Evolutionary conservation across 2,113 vertebrate genomes (phyloP).

Genomic region (Strix uralensis): DNA sequence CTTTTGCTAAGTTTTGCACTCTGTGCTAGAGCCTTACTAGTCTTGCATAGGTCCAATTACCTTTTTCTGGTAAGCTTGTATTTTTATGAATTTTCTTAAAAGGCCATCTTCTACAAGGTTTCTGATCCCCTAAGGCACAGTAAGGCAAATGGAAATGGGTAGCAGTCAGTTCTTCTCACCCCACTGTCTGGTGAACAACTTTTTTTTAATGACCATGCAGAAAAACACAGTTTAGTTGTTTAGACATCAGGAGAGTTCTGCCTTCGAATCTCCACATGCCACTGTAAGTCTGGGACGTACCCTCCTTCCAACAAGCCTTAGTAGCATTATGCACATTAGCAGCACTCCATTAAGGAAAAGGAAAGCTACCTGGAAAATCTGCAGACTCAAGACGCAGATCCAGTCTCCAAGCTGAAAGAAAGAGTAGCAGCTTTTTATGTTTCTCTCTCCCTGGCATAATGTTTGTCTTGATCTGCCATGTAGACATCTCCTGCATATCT

Average conservation of each 20-base stretch:
- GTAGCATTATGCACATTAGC: not conserved
- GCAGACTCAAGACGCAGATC: not conserved
- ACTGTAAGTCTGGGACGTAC: not conserved
- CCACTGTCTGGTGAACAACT: not conserved
- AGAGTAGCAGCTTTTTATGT: not conserved
- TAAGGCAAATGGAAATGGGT: not conserved
- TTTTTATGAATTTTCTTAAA: not conserved
- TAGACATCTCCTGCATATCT: not conserved
- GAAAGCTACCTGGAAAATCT: not conserved
- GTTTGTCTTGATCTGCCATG: not conserved
- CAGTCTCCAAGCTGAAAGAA: not conserved
- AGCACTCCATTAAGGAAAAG: not conserved
- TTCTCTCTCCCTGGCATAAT: not conserved
- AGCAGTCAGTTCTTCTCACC: not conserved
- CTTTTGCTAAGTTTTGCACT: not conserved
- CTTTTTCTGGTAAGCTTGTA: not conserved
- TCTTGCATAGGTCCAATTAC: not conserved
- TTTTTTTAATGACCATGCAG: not conserved
- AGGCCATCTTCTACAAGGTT: not conserved
- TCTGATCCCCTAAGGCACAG: not conserved
- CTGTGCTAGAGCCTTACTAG: not conserved
- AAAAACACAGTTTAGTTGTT: not conserved
- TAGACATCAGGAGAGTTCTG: not conserved
- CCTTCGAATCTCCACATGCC: accelerated
- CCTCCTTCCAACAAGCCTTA: not conserved